These are phyloP conservation scores for Sebastes kiyomatsui DNA, from an alignment of 2,797 vertebrate species.

Conservation along the genomic window DNA sequence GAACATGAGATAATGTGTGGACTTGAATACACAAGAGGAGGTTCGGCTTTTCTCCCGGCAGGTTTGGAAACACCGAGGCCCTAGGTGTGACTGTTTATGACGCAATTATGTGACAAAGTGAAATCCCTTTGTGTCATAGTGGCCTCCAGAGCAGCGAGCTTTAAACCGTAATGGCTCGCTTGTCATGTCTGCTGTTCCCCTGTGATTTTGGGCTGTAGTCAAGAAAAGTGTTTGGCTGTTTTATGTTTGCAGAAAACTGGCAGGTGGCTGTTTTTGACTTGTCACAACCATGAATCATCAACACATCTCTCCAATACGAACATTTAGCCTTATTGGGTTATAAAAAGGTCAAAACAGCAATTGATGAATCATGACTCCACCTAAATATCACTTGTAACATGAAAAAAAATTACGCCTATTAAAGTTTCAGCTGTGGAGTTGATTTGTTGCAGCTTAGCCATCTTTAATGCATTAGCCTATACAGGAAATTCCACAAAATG, in stretches of 20 bases:
- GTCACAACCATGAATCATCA: background rate
- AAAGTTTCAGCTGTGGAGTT: conserved; percentile 20
- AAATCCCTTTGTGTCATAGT: conserved; percentile 11
- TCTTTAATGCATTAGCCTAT: conserved; percentile 38
- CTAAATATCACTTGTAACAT: conserved; percentile 6
- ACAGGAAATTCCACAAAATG: conserved; percentile 58
- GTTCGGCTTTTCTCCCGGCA: conserved; percentile 37
- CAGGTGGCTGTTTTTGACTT: conserved; percentile 2
- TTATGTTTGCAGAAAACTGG: conserved; percentile 11
- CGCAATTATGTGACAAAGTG: conserved; percentile 53
- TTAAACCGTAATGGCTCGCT: background rate
- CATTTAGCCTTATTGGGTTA: background rate
- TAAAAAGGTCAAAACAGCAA: background rate
- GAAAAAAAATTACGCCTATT: background rate
- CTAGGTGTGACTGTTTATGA: conserved; percentile 66
- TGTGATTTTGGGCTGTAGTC: background rate
- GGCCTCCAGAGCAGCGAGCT: background rate
- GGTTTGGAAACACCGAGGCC: conserved; percentile 52
- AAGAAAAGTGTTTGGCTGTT: background rate
- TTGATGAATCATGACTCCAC: conserved; percentile 3
- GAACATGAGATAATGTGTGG: conserved; percentile 46
- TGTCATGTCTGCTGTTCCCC: conserved; percentile 14
- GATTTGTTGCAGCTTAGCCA: conserved; percentile 49
- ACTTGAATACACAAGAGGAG: conserved; percentile 35
- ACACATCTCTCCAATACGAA: background rate